These are phyloP conservation scores for Orcinus orca DNA, from an alignment of 2,113 vertebrate species.

Conservation along the genomic window DNA sequence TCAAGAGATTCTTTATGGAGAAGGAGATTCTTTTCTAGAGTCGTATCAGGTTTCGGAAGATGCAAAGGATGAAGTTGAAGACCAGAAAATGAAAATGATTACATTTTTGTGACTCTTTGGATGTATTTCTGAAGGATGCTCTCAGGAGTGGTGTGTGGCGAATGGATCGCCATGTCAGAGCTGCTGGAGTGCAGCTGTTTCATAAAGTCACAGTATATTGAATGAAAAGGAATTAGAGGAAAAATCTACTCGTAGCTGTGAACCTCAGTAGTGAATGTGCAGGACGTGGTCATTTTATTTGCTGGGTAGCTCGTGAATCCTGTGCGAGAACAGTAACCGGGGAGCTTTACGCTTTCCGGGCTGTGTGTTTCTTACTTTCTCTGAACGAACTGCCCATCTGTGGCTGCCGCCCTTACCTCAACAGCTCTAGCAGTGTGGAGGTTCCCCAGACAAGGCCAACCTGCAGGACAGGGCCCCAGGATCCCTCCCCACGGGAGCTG, in stretches of 20 bases:
- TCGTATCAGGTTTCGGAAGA: background rate
- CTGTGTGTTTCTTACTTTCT: background rate
- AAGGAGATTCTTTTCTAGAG: background rate
- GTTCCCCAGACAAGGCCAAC: background rate
- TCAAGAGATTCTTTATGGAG: background rate
- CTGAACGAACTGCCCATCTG: accelerated
- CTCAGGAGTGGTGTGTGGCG: background rate
- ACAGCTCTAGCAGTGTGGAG: accelerated
- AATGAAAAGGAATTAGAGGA: background rate
- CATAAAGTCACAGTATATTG: background rate
- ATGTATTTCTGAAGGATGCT: background rate
- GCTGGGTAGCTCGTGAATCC: background rate
- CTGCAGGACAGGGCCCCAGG: accelerated
- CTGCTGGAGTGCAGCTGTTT: background rate
- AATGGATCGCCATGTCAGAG: background rate
- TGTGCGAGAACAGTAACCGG: background rate
- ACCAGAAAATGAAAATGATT: too few relatives aligned
- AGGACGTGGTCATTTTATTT: accelerated
- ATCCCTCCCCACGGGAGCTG: accelerated
- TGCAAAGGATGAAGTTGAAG: background rate
- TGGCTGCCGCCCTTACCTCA: too few relatives aligned
- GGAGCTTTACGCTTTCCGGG: accelerated
- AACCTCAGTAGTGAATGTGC: background rate
- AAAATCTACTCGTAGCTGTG: background rate
- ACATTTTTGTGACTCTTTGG: background rate